Evolutionary conservation across 2,113 vertebrate genomes (phyloP).

Genomic region (Balaeniceps rex): DNA sequence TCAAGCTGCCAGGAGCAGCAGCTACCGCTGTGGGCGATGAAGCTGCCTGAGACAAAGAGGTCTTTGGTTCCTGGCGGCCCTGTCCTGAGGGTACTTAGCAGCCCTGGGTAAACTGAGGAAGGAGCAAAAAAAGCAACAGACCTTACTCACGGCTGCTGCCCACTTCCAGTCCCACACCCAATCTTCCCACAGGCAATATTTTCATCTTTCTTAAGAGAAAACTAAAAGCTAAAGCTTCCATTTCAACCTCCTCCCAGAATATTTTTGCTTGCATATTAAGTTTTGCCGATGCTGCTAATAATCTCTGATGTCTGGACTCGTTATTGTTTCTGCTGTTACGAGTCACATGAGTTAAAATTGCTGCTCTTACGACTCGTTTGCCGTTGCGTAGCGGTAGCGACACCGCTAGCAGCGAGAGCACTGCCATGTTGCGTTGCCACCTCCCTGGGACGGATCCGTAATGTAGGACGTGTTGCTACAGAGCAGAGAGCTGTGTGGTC

Average conservation of each 20-base stretch:
- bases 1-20: not conserved
- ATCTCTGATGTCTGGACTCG: fast-evolving
- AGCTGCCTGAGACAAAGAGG: not conserved
- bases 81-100: not conserved
- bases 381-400: too few species aligned
- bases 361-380: not conserved
- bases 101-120: not conserved
- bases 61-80: not conserved
- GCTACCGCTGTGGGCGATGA: not conserved
- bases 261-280: not conserved
- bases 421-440: fast-evolving
- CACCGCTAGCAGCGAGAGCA: fast-evolving
- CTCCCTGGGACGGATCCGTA: not conserved
- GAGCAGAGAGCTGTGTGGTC: not conserved
- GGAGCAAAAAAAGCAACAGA: not conserved
- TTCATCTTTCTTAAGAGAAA: not conserved
- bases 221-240: not conserved
- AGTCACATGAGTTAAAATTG: not conserved
- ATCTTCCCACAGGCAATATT: not conserved
- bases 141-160: not conserved
- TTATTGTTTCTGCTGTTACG: fast-evolving
- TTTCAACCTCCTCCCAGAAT: not conserved
- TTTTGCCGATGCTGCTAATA: not conserved
- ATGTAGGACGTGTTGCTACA: not conserved
- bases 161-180: not conserved